Base-by-base conservation (phyloP, 2,113 vertebrate genomes). In the Vicugna pacos region DNA sequence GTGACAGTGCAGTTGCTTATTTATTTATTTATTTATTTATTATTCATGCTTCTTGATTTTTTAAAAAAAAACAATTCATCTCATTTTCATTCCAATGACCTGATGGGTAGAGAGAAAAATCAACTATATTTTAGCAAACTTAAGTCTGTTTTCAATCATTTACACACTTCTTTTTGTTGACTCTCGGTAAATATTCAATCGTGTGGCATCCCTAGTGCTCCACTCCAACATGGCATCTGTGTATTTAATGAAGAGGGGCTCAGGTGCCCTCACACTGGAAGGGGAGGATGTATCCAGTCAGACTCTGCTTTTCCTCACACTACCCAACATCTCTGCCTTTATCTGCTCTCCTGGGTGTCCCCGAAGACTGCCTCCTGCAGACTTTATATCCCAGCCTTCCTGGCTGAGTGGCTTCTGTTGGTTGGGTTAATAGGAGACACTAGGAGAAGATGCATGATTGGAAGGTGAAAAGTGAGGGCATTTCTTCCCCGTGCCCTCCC, bases 221-320 rank as follows among this genome's bases (percentile, higher is more conserved):
- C 9, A 42, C 46, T 30, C 30, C 35, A 50, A 6, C 6, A 13
- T 15, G 52, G 54, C 15, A 8, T 35, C 38, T 54, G 8, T 0
- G 0, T 32, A 5, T 48, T 50, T 65, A 52, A 75, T 84, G 62
- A 54, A 60, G 48, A 67, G 0, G 56, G 16, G 46, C 16, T 80
- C 30, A 20, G 14, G 2, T 0, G 13, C 9, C 6, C 4, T 48
- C 42, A 0, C 3, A 11, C 0, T 32, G 58, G 28, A 52, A 38
- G 1, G 30, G 52, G 62, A 84, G 46, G 32, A 28, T 8, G 50
- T 17, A 6, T 24, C 46, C 16, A 35, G 6, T 14, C 22, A 6
- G 2, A 28, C 12, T 48, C 15, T 14, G 32, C 22, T 83, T 46
- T 5, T 13, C 19, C 52, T 4, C 16, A 6, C 3, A 2, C 11